These are phyloP conservation scores for Saccostrea echinata DNA, from an alignment of 1,140 invertebrate species.

Conservation along the genomic window DNA sequence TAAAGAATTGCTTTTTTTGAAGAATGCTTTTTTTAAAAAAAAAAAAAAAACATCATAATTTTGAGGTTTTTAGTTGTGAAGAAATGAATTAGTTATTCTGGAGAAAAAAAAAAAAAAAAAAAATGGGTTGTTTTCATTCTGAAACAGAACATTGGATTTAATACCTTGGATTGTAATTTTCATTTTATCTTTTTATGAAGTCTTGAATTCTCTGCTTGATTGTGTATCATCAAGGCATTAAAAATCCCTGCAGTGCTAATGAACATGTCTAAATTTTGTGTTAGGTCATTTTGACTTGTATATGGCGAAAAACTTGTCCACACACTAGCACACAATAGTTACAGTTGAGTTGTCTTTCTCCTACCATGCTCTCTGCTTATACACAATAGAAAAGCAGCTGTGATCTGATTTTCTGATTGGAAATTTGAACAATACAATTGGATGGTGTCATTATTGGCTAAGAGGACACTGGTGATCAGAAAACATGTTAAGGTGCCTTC, in stretches of 20 bases:
- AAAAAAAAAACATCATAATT: background rate
- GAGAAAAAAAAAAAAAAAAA: background rate
- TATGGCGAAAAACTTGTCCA: conserved; percentile 37
- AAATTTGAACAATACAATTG: background rate
- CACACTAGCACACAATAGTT: background rate
- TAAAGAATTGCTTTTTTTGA: background rate
- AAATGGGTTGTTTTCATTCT: background rate
- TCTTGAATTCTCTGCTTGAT: background rate
- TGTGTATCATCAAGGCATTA: conserved; percentile 24
- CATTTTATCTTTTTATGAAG: background rate
- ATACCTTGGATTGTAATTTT: background rate
- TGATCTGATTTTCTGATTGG: background rate
- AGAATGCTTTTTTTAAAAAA: background rate
- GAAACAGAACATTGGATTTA: background rate
- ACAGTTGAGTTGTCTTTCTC: background rate
- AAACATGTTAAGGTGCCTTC: too few relatives aligned
- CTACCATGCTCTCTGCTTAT: background rate
- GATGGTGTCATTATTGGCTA: background rate
- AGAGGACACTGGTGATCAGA: background rate
- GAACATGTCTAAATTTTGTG: conserved; percentile 24
- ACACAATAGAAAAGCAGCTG: background rate
- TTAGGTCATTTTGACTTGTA: conserved; percentile 25
- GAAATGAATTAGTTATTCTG: too few relatives aligned
- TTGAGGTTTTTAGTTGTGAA: too few relatives aligned
- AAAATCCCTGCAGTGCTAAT: conserved; percentile 5